phyloP scores from a whole-genome alignment of 2,113 vertebrate species.

The Gulo gulo region DNA sequence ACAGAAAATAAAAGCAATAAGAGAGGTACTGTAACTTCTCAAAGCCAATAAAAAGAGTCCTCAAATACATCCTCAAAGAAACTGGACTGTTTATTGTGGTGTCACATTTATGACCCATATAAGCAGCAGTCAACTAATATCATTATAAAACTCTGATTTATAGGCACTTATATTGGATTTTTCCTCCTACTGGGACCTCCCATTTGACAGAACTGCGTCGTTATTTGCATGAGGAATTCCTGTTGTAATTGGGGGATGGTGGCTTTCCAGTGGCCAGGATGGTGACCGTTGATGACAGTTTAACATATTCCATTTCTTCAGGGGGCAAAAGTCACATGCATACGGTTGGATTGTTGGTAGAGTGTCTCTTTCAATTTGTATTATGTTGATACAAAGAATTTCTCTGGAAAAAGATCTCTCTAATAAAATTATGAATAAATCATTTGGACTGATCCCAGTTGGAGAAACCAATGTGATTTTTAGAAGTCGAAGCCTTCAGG shows the following conservation, averaged over 20 bases:
- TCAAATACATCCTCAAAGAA: conserved; percentile 1
- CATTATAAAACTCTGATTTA: conserved; percentile 42
- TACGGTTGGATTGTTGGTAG: not conserved
- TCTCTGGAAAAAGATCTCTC: not conserved
- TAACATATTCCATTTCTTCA: not conserved
- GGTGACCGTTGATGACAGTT: conserved; percentile 9
- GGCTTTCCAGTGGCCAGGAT: not conserved
- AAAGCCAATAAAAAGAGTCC: not conserved
- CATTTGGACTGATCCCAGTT: conserved; percentile 39
- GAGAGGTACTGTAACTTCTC: not conserved
- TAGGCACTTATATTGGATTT: not conserved
- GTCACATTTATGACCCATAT: conserved; percentile 34
- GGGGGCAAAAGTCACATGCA: conserved; percentile 14
- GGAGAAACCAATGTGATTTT: not conserved
- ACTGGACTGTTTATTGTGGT: not conserved
- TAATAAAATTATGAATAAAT: conserved; percentile 53
- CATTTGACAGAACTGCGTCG: not conserved
- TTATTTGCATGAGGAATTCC: conserved; percentile 19
- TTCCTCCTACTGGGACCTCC: not conserved
- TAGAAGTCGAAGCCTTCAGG: not conserved
- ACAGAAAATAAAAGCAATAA: conserved; percentile 12
- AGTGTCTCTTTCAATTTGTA: not conserved
- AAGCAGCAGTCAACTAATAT: not conserved
- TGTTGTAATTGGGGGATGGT: not conserved
- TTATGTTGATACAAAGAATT: conserved; percentile 37